Percentiles rank a stretch among this genome's conserved stretches.
These are phyloP conservation scores for Trogon surrucura DNA, from an alignment of 2,113 vertebrate species.

Conservation along the genomic window DNA sequence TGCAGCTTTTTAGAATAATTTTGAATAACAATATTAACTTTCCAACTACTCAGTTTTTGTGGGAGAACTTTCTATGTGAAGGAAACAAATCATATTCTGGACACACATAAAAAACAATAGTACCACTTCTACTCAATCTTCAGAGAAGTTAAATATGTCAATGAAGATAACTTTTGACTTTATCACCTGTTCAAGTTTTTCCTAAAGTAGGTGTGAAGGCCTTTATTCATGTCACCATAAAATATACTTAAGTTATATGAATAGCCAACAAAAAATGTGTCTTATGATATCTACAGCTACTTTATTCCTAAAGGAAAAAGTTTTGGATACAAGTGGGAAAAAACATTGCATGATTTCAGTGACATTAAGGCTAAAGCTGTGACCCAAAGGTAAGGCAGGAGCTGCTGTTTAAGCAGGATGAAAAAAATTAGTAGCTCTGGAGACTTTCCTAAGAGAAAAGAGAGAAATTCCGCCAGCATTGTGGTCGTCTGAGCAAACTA, in stretches of 20 bases:
- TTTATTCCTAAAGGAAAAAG: background rate
- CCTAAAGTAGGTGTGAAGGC: background rate
- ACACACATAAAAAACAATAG: background rate
- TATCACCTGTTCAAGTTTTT: background rate
- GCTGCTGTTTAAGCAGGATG: background rate
- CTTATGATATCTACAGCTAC: background rate
- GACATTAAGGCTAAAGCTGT: background rate
- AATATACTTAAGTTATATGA: background rate
- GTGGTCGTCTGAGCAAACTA: background rate
- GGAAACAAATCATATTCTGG: background rate
- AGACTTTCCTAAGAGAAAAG: background rate
- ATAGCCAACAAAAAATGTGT: background rate
- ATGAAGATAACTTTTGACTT: background rate
- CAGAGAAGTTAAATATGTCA: background rate
- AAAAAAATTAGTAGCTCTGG: background rate
- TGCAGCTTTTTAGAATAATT: background rate
- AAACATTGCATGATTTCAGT: background rate
- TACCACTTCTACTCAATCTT: background rate
- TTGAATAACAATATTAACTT: background rate
- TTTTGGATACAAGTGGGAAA: background rate
- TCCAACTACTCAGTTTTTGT: background rate
- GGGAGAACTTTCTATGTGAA: background rate
- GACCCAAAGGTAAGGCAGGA: background rate
- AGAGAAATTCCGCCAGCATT: background rate
- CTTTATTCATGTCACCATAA: background rate